Evolutionary conservation across 1,140 invertebrate species (phyloP).

Genomic region (Leptinotarsa texana): DNA sequence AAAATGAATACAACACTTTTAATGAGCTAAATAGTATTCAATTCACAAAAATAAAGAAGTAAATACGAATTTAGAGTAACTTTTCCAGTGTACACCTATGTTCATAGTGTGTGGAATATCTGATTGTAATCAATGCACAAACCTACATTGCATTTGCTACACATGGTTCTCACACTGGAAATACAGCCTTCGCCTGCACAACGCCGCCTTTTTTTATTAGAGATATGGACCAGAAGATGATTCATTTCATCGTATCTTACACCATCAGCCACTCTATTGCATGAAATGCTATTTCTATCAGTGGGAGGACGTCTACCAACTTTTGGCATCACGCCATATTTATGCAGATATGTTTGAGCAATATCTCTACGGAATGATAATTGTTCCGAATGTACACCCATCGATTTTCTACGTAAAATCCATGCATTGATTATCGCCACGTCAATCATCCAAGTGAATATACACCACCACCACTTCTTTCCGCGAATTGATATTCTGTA

Average conservation of each 20-base stretch:
- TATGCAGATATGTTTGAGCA: slow-evolving; percentile 36
- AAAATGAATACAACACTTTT: not conserved
- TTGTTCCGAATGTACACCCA: slow-evolving; percentile 31
- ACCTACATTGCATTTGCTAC: slow-evolving; percentile 17
- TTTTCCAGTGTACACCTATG: not conserved
- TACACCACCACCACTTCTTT: slow-evolving; percentile 53
- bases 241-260: slow-evolving; percentile 8
- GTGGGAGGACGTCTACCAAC: slow-evolving; percentile 14
- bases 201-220: slow-evolving; percentile 17
- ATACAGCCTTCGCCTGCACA: slow-evolving; percentile 25
- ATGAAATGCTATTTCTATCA: slow-evolving; percentile 16
- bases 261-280: slow-evolving; percentile 20
- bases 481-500: slow-evolving; percentile 6
- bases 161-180: slow-evolving; percentile 21
- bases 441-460: slow-evolving; percentile 50
- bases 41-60: not conserved
- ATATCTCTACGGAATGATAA: slow-evolving; percentile 42
- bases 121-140: slow-evolving; percentile 23
- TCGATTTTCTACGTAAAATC: slow-evolving; percentile 41
- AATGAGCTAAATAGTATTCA: not conserved
- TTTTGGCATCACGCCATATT: slow-evolving; percentile 28
- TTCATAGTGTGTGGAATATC: slow-evolving; percentile 14
- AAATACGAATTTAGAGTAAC: not conserved
- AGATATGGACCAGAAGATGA: slow-evolving; percentile 15
- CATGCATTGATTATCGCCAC: slow-evolving; percentile 49